A percentile compares a stretch with the other conserved stretches of the same genome.
Evolutionary conservation across 1,140 invertebrate species (phyloP).

Genomic region (Mya arenaria): DNA sequence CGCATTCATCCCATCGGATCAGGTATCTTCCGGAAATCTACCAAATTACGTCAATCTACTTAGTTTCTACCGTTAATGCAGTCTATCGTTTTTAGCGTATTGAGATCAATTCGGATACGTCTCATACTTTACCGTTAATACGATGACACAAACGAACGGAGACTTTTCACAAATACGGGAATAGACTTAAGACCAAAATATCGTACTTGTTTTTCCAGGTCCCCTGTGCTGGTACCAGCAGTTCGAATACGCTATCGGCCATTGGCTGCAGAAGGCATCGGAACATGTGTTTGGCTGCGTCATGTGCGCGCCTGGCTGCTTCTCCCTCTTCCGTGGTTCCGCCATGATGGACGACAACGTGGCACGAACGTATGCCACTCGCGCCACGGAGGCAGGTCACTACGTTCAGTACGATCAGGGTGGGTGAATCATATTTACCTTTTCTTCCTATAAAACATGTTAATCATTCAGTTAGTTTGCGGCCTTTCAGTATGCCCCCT

Average conservation of each 20-base stretch:
- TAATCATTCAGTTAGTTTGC: too few relatives aligned
- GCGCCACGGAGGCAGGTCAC: slow-evolving; percentile 74
- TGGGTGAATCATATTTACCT: slow-evolving; percentile 49
- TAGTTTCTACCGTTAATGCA: too few relatives aligned
- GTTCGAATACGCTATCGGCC: slow-evolving; percentile 80
- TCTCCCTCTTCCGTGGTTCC: slow-evolving; percentile 78
- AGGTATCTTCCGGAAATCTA: slow-evolving; percentile 84
- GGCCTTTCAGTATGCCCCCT: too few relatives aligned
- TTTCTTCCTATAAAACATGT: too few relatives aligned
- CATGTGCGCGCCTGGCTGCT: slow-evolving; percentile 79
- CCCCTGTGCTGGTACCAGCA: slow-evolving; percentile 80
- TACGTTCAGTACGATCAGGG: slow-evolving; percentile 80
- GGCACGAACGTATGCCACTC: slow-evolving; percentile 71
- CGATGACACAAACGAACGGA: background rate
- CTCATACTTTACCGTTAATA: background rate
- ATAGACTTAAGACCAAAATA: background rate
- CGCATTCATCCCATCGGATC: slow-evolving; percentile 98
- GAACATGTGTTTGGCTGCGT: slow-evolving; percentile 80
- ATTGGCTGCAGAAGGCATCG: slow-evolving; percentile 79
- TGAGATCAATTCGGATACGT: too few relatives aligned
- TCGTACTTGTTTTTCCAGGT: slow-evolving; percentile 60
- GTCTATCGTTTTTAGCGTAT: too few relatives aligned
- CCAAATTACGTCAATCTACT: too few relatives aligned
- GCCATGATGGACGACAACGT: slow-evolving; percentile 80
- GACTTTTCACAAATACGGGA: background rate